A percentile compares a stretch with the other conserved stretches of the same genome.
These are phyloP conservation scores for Knipowitschia caucasica DNA, from an alignment of 2,797 vertebrate genomes.

Conservation along the genomic window DNA sequence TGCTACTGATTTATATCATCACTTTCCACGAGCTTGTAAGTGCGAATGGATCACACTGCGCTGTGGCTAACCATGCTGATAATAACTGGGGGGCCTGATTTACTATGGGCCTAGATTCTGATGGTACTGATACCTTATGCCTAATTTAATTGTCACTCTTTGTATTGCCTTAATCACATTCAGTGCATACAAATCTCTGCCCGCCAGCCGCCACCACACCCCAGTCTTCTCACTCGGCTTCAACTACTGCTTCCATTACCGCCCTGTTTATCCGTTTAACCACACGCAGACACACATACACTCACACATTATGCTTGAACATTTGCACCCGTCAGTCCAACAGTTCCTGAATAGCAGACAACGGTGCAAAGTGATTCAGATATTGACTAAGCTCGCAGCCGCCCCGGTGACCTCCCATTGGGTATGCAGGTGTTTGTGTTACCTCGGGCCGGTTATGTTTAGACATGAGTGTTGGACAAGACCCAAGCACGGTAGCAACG, in stretches of 20 bases:
- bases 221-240: slow-evolving; percentile 23
- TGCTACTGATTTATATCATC: slow-evolving; percentile 39
- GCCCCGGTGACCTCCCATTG: slow-evolving; percentile 54
- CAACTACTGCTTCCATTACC: slow-evolving; percentile 45
- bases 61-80: slow-evolving; percentile 60
- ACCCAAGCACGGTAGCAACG: slow-evolving; percentile 45
- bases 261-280: slow-evolving; percentile 46
- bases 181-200: slow-evolving; percentile 39
- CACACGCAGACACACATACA: slow-evolving; percentile 3
- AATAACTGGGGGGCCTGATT: slow-evolving; percentile 60
- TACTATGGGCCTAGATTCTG: slow-evolving; percentile 48
- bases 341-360: slow-evolving; percentile 47
- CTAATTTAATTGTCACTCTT: slow-evolving; percentile 63
- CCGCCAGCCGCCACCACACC: neutral
- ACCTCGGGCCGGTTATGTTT: slow-evolving; percentile 61
- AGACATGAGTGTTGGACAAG: slow-evolving; percentile 61
- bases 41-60: slow-evolving; percentile 28
- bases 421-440: slow-evolving; percentile 69
- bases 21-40: slow-evolving; percentile 37
- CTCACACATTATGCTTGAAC: slow-evolving; percentile 4
- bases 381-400: slow-evolving; percentile 43
- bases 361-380: slow-evolving; percentile 58
- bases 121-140: slow-evolving; percentile 58
- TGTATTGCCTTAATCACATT: slow-evolving; percentile 62
- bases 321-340: slow-evolving; percentile 46